A percentile compares a stretch with the other conserved stretches of the same genome.
Evolutionary conservation across 2,797 vertebrate species (phyloP).

Genomic region (Tinamus major): DNA sequence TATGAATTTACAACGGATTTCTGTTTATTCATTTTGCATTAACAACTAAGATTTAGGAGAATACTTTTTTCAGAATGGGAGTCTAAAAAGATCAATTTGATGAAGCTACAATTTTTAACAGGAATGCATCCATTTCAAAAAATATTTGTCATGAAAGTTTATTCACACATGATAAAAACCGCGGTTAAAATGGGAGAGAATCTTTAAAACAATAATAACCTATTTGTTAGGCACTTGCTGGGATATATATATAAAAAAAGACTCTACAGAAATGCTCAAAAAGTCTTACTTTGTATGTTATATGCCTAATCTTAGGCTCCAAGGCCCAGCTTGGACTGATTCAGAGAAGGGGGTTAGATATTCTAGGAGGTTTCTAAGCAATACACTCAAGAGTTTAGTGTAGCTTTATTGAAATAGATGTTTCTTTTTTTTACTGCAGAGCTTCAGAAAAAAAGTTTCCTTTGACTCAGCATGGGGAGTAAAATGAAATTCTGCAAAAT

Average conservation of each 20-base stretch:
- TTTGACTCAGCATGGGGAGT: not conserved
- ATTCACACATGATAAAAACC: not conserved
- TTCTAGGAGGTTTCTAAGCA: not conserved
- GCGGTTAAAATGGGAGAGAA: not conserved
- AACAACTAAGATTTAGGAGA: not conserved
- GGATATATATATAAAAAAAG: not conserved
- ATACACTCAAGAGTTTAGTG: not conserved
- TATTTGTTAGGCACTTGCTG: not conserved
- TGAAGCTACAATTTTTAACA: not conserved
- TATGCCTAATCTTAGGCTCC: not conserved
- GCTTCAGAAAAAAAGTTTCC: not conserved
- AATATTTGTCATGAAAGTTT: not conserved
- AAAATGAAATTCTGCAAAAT: not conserved
- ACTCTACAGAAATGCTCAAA: not conserved
- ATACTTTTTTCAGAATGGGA: not conserved
- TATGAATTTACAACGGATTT: not conserved
- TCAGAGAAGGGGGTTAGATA: too few relatives aligned
- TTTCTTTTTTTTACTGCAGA: not conserved
- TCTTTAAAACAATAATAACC: not conserved
- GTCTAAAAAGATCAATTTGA: not conserved
- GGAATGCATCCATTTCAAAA: not conserved
- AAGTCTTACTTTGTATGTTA: accelerated
- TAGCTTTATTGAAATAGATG: not conserved
- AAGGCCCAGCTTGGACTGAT: not conserved
- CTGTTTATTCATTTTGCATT: not conserved